phyloP scores from a whole-genome alignment of 2,797 vertebrate species.

The Odontamblyopus rebecca region DNA sequence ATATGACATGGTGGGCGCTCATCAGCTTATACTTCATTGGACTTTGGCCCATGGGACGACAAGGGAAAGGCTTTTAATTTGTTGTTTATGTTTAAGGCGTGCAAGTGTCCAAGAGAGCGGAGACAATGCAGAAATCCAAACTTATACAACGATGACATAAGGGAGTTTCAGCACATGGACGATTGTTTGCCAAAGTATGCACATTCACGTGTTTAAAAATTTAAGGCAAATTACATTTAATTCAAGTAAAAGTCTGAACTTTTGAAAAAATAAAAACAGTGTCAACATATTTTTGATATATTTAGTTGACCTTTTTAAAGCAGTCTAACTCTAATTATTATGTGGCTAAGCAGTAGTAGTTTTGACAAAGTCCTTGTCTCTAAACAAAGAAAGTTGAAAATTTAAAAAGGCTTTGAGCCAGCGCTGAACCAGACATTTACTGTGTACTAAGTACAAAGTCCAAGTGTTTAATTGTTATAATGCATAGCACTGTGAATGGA shows the following conservation, averaged over 20 bases:
- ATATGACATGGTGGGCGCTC: constrained; percentile 23
- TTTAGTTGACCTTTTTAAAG: constrained; percentile 3
- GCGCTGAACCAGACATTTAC: background rate
- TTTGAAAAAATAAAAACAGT: constrained; percentile 21
- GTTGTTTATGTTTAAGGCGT: background rate
- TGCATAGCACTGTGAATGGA: constrained; percentile 11
- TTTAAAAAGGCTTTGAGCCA: background rate
- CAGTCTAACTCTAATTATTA: background rate
- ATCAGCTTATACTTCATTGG: constrained; percentile 18
- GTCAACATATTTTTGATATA: constrained; percentile 68
- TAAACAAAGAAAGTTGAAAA: background rate
- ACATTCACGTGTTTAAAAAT: background rate
- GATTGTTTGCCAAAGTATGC: background rate
- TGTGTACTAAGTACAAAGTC: constrained; percentile 4
- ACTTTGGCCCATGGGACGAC: constrained; percentile 15
- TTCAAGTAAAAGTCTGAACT: background rate
- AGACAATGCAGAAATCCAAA: background rate
- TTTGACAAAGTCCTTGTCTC: constrained; percentile 7
- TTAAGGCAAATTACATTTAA: background rate
- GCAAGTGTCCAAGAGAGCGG: constrained; percentile 1
- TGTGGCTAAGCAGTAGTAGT: background rate
- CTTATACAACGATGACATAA: background rate
- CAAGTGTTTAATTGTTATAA: constrained; percentile 5
- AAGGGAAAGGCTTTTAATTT: constrained; percentile 4
- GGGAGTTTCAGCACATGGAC: background rate